Evolutionary conservation across 2,888 invertebrate species (phyloP), one percentile per base, ranked within the genome.

Genomic region (Gastrophysa polygoni): DNA sequence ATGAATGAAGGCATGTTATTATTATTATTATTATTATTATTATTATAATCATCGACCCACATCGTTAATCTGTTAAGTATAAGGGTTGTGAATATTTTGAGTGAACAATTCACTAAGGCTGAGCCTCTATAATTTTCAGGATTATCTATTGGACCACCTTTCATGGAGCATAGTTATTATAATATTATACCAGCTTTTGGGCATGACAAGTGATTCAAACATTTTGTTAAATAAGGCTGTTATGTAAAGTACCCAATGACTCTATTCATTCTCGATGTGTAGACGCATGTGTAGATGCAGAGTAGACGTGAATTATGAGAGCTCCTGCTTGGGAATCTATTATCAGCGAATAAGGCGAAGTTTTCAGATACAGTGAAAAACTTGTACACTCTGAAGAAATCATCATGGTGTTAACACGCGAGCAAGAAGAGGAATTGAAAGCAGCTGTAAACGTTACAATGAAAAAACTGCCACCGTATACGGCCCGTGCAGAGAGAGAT

Each of bases 401-500:
- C 28, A 28, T 28, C 28, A 28, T 28, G 28, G 28, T 28, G 28
- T 28, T 28, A 8, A 28, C 28, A 28, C 28, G 28, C 28, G 28
- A 28, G 8, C 28, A 28, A 8, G 28, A 8, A 28, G 28, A 28
- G 8, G 28, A 28, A 28, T 28, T 28, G 28, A 28, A 28, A 28
- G 28, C 28, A 28, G 28, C 28, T 6, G 28, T 28, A 28, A 28
- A 28, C 28, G 28, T 28, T 28, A 6, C 28, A 49, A 49, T 49
- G 7, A 21, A 6, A 49, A 49, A 16, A 49, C 67, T 61, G 59
- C 59, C 34, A 46, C 70, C 68, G 55, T 71, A 70, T 70, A 70
- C 67, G 66, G 68, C 61, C 58, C 58, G 60, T 60, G 64, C 38
- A 57, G 56, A 11, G 32, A n/a, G 14, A n/a, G 38, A 3, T 38